Conservation (phyloP, 2,797 vertebrate species). For the Catharus ustulatus region DNA sequence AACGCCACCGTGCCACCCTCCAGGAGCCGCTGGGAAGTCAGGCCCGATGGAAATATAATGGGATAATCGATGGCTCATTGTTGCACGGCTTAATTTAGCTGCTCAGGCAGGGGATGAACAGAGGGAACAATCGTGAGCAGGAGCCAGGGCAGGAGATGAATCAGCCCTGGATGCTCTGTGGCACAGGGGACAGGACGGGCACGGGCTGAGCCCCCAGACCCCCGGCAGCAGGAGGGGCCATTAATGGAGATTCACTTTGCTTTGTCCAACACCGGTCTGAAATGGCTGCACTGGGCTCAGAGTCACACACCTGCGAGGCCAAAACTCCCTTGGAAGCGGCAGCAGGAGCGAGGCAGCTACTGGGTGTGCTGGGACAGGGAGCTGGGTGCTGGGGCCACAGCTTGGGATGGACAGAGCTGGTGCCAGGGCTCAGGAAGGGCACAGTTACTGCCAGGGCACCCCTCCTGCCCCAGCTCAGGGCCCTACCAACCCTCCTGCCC, state of each 20-base stretch:
- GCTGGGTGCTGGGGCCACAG: neutral
- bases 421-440: neutral
- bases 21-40: neutral
- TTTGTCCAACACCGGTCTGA: neutral
- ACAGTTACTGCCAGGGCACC: neutral
- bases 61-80: slow-evolving; percentile 67
- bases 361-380: neutral
- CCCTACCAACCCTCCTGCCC: neutral
- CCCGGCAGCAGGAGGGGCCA: accelerated
- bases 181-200: neutral
- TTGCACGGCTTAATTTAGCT: slow-evolving; percentile 62
- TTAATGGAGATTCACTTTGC: neutral
- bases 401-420: neutral
- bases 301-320: accelerated
- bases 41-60: slow-evolving; percentile 40
- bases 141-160: slow-evolving; percentile 19
- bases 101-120: slow-evolving; percentile 1
- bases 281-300: neutral
- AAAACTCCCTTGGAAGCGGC: neutral
- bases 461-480: neutral
- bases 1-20: slow-evolving; percentile 3
- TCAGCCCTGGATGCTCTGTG: neutral
- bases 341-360: neutral
- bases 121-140: neutral
- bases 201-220: neutral